These are phyloP conservation scores for Odontamblyopus lacepedii DNA, from an alignment of 2,797 vertebrate genomes.

Conservation along the genomic window DNA sequence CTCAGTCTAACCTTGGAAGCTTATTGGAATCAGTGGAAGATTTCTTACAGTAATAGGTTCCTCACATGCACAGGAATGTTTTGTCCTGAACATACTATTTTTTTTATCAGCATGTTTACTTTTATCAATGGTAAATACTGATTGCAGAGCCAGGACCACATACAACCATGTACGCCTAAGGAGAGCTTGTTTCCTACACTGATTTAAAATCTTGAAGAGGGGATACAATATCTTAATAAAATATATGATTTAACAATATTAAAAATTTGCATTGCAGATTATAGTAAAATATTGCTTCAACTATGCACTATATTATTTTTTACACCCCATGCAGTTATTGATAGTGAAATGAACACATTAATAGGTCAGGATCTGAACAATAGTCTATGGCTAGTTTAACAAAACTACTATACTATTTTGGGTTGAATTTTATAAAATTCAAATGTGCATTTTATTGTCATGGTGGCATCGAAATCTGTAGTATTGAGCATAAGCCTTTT, in stretches of 20 bases:
- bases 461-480: not conserved
- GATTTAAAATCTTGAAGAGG: no score
- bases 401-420: no score
- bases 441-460: not conserved
- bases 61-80: not conserved
- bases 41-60: not conserved
- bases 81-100: not conserved
- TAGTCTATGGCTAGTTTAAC: no score
- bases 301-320: no score
- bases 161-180: not conserved
- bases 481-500: no score
- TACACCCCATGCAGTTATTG: no score
- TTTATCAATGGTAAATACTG: slow-evolving; percentile 7
- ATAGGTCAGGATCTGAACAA: no score
- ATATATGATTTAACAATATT: not conserved
- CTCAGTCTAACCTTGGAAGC: slow-evolving; percentile 33
- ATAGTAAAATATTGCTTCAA: not conserved
- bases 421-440: no score
- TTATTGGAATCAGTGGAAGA: slow-evolving; percentile 31
- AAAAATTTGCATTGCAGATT: not conserved
- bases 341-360: no score
- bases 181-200: not conserved
- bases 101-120: slow-evolving; percentile 7
- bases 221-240: not conserved
- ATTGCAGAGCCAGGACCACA: not conserved